Percentiles rank a stretch among this genome's conserved stretches.
Evolutionary conservation across 2,888 invertebrate species (phyloP).

Genomic region (Drosophila subsilvestris): DNA sequence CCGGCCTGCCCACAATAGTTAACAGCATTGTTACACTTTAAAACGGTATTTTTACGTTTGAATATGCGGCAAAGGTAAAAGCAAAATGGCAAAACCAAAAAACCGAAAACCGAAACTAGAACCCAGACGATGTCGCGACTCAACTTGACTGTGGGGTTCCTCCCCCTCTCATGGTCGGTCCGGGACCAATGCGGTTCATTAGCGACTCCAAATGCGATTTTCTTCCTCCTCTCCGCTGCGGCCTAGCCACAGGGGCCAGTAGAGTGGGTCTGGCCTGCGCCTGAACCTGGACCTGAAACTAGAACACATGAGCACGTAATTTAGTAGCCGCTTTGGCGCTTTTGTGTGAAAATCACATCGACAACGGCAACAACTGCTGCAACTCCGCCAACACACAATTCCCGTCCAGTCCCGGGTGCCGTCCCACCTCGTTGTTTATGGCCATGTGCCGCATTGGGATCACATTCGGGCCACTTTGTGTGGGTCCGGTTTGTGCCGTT

Average conservation of each 20-base stretch:
- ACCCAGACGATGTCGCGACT: constrained; percentile 2
- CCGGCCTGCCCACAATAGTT: constrained; percentile 45
- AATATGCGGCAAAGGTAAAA: constrained; percentile 64
- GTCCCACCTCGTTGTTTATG: constrained; percentile 63
- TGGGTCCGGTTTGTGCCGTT: constrained; percentile 77
- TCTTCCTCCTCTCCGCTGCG: constrained; percentile 36
- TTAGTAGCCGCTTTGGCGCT: constrained; percentile 79
- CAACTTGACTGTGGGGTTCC: neutral
- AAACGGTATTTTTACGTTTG: constrained; percentile 69
- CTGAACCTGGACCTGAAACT: constrained; percentile 46
- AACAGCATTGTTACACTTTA: constrained; percentile 75
- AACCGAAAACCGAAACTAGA: constrained; percentile 38
- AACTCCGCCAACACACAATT: neutral
- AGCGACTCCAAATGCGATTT: constrained; percentile 76
- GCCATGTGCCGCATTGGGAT: constrained; percentile 75
- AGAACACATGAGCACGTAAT: constrained; percentile 81
- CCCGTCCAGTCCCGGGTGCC: neutral
- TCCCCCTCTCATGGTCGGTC: constrained; percentile 34
- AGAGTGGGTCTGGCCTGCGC: constrained; percentile 22
- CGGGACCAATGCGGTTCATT: constrained; percentile 72
- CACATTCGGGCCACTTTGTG: constrained; percentile 53
- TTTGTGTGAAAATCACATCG: constrained; percentile 78
- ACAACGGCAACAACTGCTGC: constrained; percentile 41
- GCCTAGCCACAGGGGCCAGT: constrained; percentile 39
- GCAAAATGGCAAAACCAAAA: constrained; percentile 39